phyloP scores from a whole-genome alignment of 2,888 invertebrate species.

The Mactromeris polynyma region DNA sequence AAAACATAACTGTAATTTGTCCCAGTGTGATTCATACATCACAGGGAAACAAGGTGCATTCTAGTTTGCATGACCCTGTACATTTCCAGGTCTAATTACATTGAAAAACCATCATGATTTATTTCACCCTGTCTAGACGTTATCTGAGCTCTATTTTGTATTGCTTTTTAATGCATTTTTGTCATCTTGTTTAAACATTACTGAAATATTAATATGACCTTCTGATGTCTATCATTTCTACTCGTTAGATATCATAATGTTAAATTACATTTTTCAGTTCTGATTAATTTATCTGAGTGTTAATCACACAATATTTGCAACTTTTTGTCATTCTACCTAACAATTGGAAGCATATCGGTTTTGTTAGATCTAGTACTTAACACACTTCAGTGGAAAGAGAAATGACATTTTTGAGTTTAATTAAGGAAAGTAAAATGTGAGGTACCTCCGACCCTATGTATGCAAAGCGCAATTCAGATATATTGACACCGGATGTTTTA shows the following conservation, averaged over 20 bases:
- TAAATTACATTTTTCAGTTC: not conserved
- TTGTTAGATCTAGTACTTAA: no score
- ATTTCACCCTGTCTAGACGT: constrained; percentile 3
- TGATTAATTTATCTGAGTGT: no score
- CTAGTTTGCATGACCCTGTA: not conserved
- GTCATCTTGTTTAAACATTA: not conserved
- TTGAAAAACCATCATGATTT: constrained; percentile 3
- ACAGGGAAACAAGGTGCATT: not conserved
- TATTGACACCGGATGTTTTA: no score
- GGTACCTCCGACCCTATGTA: no score
- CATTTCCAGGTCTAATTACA: not conserved
- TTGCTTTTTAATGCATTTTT: constrained; percentile 3
- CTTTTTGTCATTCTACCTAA: no score
- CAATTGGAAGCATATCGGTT: no score
- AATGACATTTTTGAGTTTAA: no score
- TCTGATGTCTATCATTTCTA: not conserved
- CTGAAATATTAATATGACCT: not conserved
- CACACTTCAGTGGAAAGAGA: no score
- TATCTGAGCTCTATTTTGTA: not conserved
- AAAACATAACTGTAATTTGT: not conserved
- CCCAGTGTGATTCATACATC: not conserved
- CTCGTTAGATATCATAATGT: not conserved
- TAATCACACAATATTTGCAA: no score
- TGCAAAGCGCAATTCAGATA: no score
- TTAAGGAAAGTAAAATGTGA: no score